These are phyloP conservation scores for Scyliorhinus canicula DNA, from an alignment of 2,797 vertebrate genomes.

Conservation along the genomic window DNA sequence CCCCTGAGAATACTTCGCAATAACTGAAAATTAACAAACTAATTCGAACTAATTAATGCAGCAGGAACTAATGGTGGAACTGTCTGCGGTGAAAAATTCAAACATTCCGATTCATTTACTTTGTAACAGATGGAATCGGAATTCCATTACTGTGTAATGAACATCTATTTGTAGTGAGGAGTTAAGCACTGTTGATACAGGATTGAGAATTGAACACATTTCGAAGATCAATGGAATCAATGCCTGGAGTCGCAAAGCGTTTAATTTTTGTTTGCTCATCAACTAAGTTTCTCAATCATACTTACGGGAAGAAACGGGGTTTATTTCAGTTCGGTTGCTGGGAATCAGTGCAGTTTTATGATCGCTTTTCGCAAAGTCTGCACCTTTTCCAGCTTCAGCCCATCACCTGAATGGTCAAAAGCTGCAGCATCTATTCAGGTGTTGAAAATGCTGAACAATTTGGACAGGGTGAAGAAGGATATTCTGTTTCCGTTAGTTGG, in stretches of 20 bases:
- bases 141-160: conserved; percentile 7
- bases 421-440: too few relatives aligned
- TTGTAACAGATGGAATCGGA: conserved; percentile 21
- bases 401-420: neutral
- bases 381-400: neutral
- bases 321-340: neutral
- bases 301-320: too few relatives aligned
- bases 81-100: neutral
- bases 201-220: neutral
- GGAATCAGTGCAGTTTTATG: neutral
- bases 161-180: conserved; percentile 8
- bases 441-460: too few relatives aligned
- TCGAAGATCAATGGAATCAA: neutral
- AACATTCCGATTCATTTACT: conserved; percentile 25
- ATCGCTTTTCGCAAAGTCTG: neutral
- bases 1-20: neutral
- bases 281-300: conserved; percentile 1
- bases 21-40: conserved; percentile 29
- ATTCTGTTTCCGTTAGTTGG: too few relatives aligned
- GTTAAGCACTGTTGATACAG: neutral
- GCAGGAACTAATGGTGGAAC: conserved; percentile 9
- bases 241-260: neutral
- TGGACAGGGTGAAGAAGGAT: too few relatives aligned
- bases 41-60: conserved; percentile 18
- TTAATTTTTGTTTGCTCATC: conserved; percentile 14